Conservation (phyloP, 2,113 vertebrate genomes). For the Cephalopterus ornatus region DNA sequence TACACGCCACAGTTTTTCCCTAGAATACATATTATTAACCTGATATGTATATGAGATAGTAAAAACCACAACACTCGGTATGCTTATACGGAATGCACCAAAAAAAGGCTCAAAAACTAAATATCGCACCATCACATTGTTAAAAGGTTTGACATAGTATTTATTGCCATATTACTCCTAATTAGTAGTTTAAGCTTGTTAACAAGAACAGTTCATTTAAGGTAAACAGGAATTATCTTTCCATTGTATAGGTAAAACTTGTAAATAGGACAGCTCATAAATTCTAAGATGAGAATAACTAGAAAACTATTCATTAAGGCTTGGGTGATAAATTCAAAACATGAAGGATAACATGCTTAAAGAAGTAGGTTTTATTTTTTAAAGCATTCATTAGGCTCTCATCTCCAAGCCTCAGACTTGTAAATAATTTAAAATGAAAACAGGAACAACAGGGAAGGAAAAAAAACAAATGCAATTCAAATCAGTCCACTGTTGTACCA, state of each 20-base stretch:
- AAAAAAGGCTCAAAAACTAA: neutral
- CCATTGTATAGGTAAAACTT: conserved; percentile 36
- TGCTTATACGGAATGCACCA: neutral
- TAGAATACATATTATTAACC: neutral
- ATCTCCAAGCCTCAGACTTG: conserved; percentile 45
- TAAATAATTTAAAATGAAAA: conserved; percentile 70
- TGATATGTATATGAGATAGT: neutral
- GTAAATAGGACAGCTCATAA: conserved; percentile 58
- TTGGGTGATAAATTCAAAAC: conserved; percentile 58
- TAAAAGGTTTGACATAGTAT: conserved; percentile 29
- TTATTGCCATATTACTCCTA: conserved; percentile 10
- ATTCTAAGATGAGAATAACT: conserved; percentile 48
- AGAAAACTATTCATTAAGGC: conserved; percentile 52
- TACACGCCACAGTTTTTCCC: neutral
- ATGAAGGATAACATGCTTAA: conserved; percentile 32
- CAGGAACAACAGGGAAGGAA: neutral
- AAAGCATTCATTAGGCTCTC: conserved; percentile 65
- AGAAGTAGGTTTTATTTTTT: conserved; percentile 50
- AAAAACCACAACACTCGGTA: neutral
- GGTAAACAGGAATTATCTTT: conserved; percentile 45
- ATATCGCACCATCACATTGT: neutral
- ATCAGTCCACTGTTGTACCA: conserved; percentile 42
- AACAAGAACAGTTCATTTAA: conserved; percentile 44
- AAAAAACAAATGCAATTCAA: conserved; percentile 48
- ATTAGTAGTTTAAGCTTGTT: conserved; percentile 47